These are phyloP conservation scores for Heteronetta atricapilla DNA, from an alignment of 2,113 vertebrate species.

Conservation along the genomic window DNA sequence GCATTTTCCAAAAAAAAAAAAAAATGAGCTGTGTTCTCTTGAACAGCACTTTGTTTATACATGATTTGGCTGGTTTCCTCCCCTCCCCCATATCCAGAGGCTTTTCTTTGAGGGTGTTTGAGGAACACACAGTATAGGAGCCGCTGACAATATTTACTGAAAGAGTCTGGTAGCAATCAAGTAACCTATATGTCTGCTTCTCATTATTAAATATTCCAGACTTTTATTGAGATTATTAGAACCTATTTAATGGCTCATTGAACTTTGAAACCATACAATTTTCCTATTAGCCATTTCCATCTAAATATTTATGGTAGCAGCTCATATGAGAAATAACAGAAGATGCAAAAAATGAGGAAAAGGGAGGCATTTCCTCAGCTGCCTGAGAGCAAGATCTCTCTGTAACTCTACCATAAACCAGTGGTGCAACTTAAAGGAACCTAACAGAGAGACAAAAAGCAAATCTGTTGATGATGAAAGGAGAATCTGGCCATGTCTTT, in stretches of 20 bases:
- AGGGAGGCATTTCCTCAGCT: neutral
- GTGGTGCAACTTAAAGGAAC: conserved; percentile 36
- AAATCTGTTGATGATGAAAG: conserved; percentile 50
- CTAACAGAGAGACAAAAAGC: conserved; percentile 41
- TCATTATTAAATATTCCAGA: conserved; percentile 56
- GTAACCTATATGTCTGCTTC: conserved; percentile 25
- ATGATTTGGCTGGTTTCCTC: neutral
- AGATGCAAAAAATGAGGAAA: conserved; percentile 22
- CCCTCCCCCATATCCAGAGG: neutral
- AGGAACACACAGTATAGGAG: neutral
- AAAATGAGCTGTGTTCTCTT: neutral
- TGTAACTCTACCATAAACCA: neutral
- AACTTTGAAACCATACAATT: conserved; percentile 54
- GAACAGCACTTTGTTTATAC: neutral
- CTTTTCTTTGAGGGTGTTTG: conserved; percentile 13
- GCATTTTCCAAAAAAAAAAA: neutral
- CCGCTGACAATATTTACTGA: conserved; percentile 21
- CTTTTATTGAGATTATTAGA: conserved; percentile 59
- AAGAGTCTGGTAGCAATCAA: conserved; percentile 22
- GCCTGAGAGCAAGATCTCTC: conserved; percentile 1
- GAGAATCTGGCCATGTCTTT: conserved; percentile 28
- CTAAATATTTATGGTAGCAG: conserved; percentile 55
- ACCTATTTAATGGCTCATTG: conserved; percentile 60
- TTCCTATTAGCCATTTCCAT: conserved; percentile 50
- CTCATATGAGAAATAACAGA: neutral